Conservation (phyloP, 2,113 vertebrate species). For the Nematolebias whitei region DNA sequence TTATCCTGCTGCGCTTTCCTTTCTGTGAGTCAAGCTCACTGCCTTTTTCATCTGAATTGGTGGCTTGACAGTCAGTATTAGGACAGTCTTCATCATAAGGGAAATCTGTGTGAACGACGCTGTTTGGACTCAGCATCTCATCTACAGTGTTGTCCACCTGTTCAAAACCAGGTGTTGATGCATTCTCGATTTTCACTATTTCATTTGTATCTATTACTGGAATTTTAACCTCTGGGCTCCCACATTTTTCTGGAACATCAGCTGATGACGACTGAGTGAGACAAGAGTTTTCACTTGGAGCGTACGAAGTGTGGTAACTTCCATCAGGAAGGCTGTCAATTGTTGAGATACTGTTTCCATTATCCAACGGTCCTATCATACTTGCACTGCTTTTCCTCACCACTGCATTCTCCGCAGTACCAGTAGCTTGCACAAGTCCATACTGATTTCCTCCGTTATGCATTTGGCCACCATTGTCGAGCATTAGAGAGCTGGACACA, state of each 20-base stretch:
- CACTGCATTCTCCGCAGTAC: slow-evolving; percentile 54
- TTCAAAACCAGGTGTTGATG: slow-evolving; percentile 44
- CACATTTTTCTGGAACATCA: slow-evolving; percentile 79
- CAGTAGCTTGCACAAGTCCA: slow-evolving; percentile 70
- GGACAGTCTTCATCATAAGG: slow-evolving; percentile 69
- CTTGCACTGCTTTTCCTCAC: slow-evolving; percentile 59
- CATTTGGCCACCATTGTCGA: slow-evolving; percentile 78
- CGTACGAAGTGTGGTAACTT: slow-evolving; percentile 68
- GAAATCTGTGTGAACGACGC: slow-evolving; percentile 63
- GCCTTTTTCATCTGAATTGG: slow-evolving; percentile 62
- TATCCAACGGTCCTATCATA: slow-evolving; percentile 59
- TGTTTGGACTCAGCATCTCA: slow-evolving; percentile 62
- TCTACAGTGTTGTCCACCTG: slow-evolving; percentile 67
- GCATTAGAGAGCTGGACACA: slow-evolving; percentile 81
- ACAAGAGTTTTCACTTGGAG: slow-evolving; percentile 74
- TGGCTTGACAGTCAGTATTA: slow-evolving; percentile 60
- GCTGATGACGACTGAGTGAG: slow-evolving; percentile 77
- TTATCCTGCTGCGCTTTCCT: slow-evolving; percentile 87
- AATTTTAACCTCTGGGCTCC: slow-evolving; percentile 55
- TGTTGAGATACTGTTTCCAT: slow-evolving; percentile 66
- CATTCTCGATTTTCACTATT: slow-evolving; percentile 55
- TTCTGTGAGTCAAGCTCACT: slow-evolving; percentile 81
- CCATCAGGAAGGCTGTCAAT: slow-evolving; percentile 69
- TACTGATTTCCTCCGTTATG: slow-evolving; percentile 79
- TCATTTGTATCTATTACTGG: slow-evolving; percentile 48